Conservation (phyloP, 2,888 invertebrate species). For the Iphiclides podalirius region DNA sequence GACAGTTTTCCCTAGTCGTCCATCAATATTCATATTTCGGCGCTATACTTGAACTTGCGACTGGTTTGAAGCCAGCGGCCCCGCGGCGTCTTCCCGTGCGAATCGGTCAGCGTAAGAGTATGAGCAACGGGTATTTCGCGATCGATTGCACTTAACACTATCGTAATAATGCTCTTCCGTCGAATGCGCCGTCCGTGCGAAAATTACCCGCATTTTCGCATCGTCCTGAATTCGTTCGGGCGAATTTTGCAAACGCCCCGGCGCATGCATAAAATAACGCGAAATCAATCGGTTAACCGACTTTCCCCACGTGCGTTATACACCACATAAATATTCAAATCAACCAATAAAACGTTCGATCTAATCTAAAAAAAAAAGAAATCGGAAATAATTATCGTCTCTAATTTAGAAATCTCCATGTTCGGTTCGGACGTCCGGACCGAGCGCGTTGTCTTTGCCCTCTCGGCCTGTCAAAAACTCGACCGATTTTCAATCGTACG, state of each 20-base stretch:
- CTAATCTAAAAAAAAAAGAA: slow-evolving; percentile 12
- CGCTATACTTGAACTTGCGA: slow-evolving; percentile 7
- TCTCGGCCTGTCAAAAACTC: not conserved
- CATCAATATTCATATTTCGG: slow-evolving; percentile 9
- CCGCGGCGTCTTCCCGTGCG: not conserved
- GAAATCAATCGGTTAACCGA: slow-evolving; percentile 26
- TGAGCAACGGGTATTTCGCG: too few species aligned
- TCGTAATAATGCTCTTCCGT: slow-evolving; percentile 25
- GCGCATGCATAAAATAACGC: slow-evolving; percentile 28
- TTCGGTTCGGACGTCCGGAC: not conserved
- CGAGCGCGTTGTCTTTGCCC: not conserved
- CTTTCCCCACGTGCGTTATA: slow-evolving; percentile 21
- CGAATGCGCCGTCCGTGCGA: slow-evolving; percentile 34
- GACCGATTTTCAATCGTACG: not conserved
- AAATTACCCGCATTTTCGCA: slow-evolving; percentile 47
- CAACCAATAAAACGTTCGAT: slow-evolving; percentile 16
- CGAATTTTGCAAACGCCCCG: slow-evolving; percentile 30
- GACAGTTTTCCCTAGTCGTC: slow-evolving; percentile 3
- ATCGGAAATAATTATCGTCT: slow-evolving; percentile 6
- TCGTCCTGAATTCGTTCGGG: slow-evolving; percentile 41
- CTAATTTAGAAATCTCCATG: slow-evolving; percentile 10
- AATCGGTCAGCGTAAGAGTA: not conserved
- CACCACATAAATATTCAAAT: slow-evolving; percentile 24
- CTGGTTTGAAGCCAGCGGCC: too few species aligned
- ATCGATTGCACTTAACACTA: slow-evolving; percentile 20